Evolutionary conservation across 1,140 invertebrate genomes (phyloP).

Genomic region (Brachionus paranguensis): DNA sequence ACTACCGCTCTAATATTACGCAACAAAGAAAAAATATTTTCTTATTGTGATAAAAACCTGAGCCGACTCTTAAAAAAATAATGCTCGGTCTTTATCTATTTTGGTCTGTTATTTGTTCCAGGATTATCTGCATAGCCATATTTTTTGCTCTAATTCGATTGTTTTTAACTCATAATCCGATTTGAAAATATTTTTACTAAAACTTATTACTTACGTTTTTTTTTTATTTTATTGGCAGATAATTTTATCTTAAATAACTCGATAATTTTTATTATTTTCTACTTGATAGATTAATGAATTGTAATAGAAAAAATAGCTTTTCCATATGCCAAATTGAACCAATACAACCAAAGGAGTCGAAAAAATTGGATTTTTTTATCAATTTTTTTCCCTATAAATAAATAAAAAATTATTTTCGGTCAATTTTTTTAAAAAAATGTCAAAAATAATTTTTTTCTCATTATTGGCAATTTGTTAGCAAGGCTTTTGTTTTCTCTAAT

Average conservation of each 20-base stretch:
- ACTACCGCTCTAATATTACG: neutral
- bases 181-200: conserved; percentile 7
- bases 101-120: neutral
- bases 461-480: no score
- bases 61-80: neutral
- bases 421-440: no score
- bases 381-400: no score
- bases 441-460: no score
- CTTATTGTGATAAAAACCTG: neutral
- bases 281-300: neutral
- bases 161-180: conserved; percentile 5
- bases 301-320: neutral
- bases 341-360: no score
- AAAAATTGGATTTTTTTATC: no score
- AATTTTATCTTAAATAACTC: neutral
- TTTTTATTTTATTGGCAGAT: neutral
- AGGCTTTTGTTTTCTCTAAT: no score
- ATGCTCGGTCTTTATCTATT: neutral
- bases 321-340: neutral
- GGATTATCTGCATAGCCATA: conserved; percentile 4
- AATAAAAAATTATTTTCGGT: no score
- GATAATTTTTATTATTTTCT: neutral
- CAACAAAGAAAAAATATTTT: neutral
- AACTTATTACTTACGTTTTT: neutral
- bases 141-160: neutral